Evolutionary conservation across 2,113 vertebrate genomes (phyloP).

Genomic region (Microtus montanus): DNA sequence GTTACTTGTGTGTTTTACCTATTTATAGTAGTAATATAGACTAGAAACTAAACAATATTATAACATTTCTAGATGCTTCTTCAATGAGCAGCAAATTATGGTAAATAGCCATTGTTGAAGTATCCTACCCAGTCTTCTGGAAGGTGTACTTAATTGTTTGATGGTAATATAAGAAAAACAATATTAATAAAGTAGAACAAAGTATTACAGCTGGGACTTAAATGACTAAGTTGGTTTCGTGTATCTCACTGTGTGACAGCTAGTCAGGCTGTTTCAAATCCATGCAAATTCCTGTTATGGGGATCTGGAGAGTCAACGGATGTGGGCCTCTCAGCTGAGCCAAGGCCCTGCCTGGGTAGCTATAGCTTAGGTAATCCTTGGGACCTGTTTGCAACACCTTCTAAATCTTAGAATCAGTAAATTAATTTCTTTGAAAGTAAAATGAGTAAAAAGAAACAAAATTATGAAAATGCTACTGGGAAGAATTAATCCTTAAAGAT

Average conservation of each 20-base stretch:
- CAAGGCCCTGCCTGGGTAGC: neutral
- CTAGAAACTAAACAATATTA: neutral
- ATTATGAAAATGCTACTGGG: neutral
- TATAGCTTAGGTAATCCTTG: neutral
- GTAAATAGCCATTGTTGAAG: neutral
- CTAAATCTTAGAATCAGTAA: neutral
- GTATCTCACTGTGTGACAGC: neutral
- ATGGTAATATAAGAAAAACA: neutral
- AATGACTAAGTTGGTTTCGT: neutral
- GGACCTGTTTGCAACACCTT: neutral
- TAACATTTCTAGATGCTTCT: neutral
- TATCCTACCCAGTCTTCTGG: neutral
- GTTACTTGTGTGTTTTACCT: conserved; percentile 8
- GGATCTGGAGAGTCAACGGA: rapidly evolving
- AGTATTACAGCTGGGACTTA: neutral
- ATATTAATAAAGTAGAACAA: conserved; percentile 5
- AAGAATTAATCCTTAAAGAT: neutral
- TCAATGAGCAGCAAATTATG: neutral
- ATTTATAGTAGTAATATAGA: neutral
- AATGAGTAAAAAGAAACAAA: neutral
- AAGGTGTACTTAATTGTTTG: neutral
- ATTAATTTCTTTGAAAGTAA: neutral
- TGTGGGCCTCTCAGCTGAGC: neutral
- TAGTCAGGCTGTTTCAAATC: neutral
- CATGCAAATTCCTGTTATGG: too few relatives aligned